phyloP scores from a whole-genome alignment of 2,888 invertebrate species.

The Serripes groenlandicus region DNA sequence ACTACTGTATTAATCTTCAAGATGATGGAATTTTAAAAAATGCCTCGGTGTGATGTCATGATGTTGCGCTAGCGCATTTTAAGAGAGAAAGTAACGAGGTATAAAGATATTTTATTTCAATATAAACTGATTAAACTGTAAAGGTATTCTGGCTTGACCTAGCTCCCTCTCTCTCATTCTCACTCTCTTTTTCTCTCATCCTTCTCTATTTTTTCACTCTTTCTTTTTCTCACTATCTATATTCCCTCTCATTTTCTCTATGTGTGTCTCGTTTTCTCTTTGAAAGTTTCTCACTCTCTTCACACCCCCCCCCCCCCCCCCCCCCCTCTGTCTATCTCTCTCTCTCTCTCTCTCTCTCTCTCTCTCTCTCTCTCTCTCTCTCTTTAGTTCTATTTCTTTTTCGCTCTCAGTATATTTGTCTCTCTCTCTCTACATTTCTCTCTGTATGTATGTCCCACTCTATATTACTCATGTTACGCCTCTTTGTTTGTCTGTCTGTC shows the following conservation, averaged over 20 bases:
- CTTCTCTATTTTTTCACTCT: not conserved
- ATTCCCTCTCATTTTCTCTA: not conserved
- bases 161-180: not conserved
- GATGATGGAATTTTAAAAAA: too few species aligned
- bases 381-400: not conserved
- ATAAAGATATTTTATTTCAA: too few species aligned
- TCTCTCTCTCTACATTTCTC: not conserved
- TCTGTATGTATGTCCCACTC: not conserved
- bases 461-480: not conserved
- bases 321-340: not conserved
- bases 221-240: not conserved
- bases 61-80: too few species aligned
- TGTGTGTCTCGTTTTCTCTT: not conserved
- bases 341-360: not conserved
- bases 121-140: too few species aligned
- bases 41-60: too few species aligned
- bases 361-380: not conserved
- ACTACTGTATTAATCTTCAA: too few species aligned
- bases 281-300: not conserved
- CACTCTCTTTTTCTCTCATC: not conserved
- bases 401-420: not conserved
- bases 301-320: not conserved
- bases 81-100: too few species aligned
- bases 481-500: not conserved
- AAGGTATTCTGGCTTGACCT: not conserved